Percentiles rank a stretch among this genome's conserved stretches.
Evolutionary conservation across 1,140 invertebrate species (phyloP).

Genomic region (Drosophila littoralis): DNA sequence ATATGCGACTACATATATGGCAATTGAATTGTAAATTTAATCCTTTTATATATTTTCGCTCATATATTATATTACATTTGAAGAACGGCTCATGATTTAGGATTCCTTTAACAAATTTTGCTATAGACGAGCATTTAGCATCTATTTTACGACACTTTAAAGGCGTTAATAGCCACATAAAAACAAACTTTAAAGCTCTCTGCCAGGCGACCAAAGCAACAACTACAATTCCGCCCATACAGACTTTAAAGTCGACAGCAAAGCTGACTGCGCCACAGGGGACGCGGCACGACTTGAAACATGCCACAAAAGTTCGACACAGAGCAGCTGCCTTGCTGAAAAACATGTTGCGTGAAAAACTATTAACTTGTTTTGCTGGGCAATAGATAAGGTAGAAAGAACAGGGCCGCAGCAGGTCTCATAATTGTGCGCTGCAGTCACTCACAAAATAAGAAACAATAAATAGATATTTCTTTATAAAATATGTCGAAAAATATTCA

Average conservation of each 20-base stretch:
- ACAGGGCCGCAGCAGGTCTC: background rate
- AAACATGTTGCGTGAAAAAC: constrained; percentile 67
- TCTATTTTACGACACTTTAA: background rate
- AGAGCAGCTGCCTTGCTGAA: constrained; percentile 61
- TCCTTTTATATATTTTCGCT: no score
- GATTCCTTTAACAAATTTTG: no score
- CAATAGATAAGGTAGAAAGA: constrained; percentile 1
- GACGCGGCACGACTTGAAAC: constrained; percentile 29
- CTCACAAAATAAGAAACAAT: no score
- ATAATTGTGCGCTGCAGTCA: background rate
- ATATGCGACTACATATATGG: no score
- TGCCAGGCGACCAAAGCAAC: background rate
- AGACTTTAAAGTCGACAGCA: background rate
- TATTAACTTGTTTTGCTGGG: constrained; percentile 57
- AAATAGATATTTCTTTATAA: no score
- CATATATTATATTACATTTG: no score
- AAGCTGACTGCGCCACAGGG: constrained; percentile 23
- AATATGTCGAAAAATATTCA: no score
- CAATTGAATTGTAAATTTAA: no score
- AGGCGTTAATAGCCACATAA: background rate
- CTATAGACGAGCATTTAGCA: no score
- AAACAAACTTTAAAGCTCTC: constrained; percentile 44
- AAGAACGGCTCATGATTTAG: no score
- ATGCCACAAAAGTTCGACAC: constrained; percentile 66
- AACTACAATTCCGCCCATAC: background rate